Conservation (phyloP, 2,888 invertebrate species). For the Leucozona laternaria region DNA sequence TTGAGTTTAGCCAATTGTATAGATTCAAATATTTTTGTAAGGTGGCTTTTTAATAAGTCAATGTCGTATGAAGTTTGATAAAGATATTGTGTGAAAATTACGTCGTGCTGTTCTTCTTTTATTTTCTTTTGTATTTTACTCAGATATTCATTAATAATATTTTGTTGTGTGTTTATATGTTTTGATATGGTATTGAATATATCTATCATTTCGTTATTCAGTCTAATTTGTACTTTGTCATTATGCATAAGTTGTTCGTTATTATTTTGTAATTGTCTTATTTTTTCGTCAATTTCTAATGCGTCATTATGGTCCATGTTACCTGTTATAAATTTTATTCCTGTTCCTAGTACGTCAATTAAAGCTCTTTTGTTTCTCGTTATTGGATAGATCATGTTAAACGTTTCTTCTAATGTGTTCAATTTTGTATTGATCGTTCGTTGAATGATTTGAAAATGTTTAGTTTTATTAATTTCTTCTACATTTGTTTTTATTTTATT, state of each 20-base stretch:
- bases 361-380: too few relatives aligned
- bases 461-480: background rate
- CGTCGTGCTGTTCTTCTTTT: background rate
- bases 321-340: background rate
- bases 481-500: background rate
- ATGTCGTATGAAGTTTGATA: constrained; percentile 3
- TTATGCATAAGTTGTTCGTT: background rate
- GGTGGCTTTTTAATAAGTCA: background rate
- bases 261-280: background rate
- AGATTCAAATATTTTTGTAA: background rate
- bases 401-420: too few relatives aligned
- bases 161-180: constrained; percentile 2
- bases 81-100: background rate
- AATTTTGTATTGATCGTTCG: background rate
- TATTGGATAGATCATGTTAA: too few relatives aligned
- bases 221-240: constrained; percentile 4
- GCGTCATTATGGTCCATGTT: background rate
- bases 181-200: background rate
- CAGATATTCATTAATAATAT: background rate
- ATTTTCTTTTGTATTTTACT: constrained; percentile 1
- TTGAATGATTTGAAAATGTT: background rate
- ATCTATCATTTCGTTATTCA: constrained; percentile 4
- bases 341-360: too few relatives aligned
- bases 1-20: constrained; percentile 4
- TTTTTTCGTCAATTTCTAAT: background rate